Conservation (phyloP, 2,113 vertebrate genomes). For the Microtus richardsoni region DNA sequence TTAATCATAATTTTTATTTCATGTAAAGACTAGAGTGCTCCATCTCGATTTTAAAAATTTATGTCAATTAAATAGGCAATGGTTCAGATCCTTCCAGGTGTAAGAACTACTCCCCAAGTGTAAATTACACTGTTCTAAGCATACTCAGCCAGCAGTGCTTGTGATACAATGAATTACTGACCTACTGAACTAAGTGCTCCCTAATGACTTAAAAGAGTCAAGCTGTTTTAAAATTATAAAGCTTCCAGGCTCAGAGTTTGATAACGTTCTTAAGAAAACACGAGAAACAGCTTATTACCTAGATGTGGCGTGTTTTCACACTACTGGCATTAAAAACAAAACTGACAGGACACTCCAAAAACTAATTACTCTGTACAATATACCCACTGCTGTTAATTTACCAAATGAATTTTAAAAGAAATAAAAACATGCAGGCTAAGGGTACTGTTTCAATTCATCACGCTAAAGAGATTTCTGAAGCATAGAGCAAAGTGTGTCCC, state of each 20-base stretch:
- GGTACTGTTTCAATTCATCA: constrained; percentile 65
- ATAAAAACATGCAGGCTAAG: constrained; percentile 57
- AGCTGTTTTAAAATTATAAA: constrained; percentile 39
- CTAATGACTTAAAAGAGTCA: constrained; percentile 64
- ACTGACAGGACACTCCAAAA: constrained; percentile 44
- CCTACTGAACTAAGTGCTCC: constrained; percentile 61
- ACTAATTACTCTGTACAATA: constrained; percentile 59
- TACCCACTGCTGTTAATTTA: constrained; percentile 66
- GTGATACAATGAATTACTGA: constrained; percentile 69
- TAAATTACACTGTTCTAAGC: constrained; percentile 74
- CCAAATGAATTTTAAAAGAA: constrained; percentile 45
- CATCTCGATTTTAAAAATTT: constrained; percentile 67
- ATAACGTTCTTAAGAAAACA: constrained; percentile 46
- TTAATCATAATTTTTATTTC: constrained; percentile 63
- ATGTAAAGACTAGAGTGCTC: constrained; percentile 70
- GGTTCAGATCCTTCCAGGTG: constrained; percentile 66
- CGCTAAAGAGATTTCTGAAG: constrained; percentile 60
- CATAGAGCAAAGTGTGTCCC: constrained; percentile 59
- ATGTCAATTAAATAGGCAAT: constrained; percentile 70
- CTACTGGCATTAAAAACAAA: constrained; percentile 39
- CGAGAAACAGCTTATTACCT: constrained; percentile 11
- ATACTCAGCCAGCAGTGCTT: constrained; percentile 60
- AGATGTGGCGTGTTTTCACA: constrained; percentile 35
- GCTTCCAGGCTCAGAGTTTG: constrained; percentile 4
- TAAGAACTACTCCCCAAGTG: constrained; percentile 73